These are phyloP conservation scores for Squalus acanthias DNA, from an alignment of 2,797 vertebrate genomes.

Conservation along the genomic window DNA sequence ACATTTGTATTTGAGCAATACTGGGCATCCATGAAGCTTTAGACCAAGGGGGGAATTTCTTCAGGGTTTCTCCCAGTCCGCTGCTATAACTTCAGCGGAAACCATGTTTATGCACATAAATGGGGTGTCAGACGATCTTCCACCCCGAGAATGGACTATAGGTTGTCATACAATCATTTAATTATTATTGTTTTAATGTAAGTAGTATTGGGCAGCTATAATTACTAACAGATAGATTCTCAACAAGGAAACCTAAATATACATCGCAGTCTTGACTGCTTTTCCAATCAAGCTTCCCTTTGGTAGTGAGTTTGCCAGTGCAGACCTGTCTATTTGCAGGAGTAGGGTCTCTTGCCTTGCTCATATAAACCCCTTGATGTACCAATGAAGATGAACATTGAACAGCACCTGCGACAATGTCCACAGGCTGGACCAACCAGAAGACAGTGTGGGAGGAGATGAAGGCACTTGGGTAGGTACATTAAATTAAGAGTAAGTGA, in stretches of 20 bases:
- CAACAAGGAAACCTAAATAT: not conserved
- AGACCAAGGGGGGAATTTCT: too few relatives aligned
- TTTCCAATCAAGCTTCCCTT: not conserved
- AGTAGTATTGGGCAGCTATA: not conserved
- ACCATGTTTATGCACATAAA: not conserved
- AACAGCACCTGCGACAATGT: not conserved
- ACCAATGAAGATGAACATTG: not conserved
- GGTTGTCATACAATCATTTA: not conserved
- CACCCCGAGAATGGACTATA: not conserved
- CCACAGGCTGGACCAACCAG: not conserved
- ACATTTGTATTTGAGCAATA: too few relatives aligned
- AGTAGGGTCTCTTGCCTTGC: not conserved
- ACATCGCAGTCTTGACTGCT: not conserved
- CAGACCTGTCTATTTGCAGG: not conserved
- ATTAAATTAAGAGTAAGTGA: not conserved
- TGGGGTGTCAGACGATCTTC: not conserved
- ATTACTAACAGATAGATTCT: not conserved
- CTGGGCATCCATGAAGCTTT: too few relatives aligned
- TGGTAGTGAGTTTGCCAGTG: not conserved
- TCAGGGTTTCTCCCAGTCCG: not conserved
- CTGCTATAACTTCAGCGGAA: not conserved
- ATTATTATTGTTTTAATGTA: not conserved
- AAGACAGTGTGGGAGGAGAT: not conserved
- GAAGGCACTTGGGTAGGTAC: not conserved
- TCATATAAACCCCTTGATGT: not conserved